Percentiles rank a stretch among this genome's conserved stretches.
These are phyloP conservation scores for Thaumatotibia leucotreta DNA, from an alignment of 1,140 invertebrate species.

Conservation along the genomic window DNA sequence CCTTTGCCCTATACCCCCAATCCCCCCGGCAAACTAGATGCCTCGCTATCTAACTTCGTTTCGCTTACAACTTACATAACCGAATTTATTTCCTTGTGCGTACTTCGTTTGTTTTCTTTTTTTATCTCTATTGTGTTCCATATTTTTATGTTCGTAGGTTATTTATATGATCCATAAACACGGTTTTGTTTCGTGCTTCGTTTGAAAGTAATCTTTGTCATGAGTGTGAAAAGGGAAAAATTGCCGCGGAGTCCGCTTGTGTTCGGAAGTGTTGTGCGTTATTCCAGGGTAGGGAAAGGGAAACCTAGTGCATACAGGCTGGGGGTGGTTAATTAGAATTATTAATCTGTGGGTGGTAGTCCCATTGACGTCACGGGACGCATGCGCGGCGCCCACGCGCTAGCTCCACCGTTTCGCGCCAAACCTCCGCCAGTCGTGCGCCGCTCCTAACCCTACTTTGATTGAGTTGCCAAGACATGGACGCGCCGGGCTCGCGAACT, in stretches of 20 bases:
- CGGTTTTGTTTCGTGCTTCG: background rate
- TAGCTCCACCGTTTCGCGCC: conserved; percentile 56
- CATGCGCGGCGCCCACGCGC: conserved; percentile 53
- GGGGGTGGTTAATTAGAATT: conserved; percentile 26
- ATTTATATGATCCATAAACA: background rate
- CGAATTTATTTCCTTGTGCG: background rate
- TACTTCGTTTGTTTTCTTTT: background rate
- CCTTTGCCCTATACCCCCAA: conserved; percentile 31
- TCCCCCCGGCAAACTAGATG: background rate
- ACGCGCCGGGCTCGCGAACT: conserved; percentile 27
- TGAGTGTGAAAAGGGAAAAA: background rate
- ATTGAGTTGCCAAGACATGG: background rate
- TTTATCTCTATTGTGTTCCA: background rate
- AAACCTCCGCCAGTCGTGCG: conserved; percentile 52
- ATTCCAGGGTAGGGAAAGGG: background rate
- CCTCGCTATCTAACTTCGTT: background rate
- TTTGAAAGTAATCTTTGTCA: background rate
- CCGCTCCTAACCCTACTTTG: conserved; percentile 53
- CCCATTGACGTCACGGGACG: conserved; percentile 51
- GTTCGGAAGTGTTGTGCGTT: background rate
- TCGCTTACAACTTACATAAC: conserved; percentile 2
- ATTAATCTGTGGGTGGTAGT: conserved; percentile 36
- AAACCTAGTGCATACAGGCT: background rate
- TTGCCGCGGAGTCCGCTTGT: background rate
- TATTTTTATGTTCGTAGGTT: background rate